These are phyloP conservation scores for Toxostoma redivivum DNA, from an alignment of 2,113 vertebrate species.

Conservation along the genomic window DNA sequence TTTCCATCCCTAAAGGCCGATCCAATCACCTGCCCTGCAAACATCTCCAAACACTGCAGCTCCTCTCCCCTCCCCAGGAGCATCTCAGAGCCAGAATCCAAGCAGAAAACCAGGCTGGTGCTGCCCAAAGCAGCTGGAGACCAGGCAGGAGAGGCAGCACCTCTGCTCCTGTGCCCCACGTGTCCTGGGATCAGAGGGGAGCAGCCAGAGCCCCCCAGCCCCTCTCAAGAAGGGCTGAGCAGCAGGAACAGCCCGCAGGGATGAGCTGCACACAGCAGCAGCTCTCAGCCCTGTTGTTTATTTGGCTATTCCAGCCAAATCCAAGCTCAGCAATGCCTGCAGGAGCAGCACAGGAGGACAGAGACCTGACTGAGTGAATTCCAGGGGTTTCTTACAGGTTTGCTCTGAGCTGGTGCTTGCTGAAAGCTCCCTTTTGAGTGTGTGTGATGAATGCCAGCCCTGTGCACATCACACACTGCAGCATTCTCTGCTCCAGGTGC, in stretches of 20 bases:
- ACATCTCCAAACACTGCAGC: not conserved
- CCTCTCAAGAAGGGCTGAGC: no score
- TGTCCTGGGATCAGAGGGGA: not conserved
- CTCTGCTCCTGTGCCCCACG: not conserved
- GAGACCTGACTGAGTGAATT: not conserved
- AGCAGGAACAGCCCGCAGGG: not conserved
- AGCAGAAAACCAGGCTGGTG: rapidly evolving
- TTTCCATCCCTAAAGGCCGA: not conserved
- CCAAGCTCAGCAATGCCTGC: no score
- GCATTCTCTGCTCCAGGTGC: not conserved
- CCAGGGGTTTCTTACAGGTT: not conserved
- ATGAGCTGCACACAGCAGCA: not conserved
- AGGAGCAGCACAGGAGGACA: not conserved
- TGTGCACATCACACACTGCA: not conserved
- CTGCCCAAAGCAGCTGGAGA: not conserved
- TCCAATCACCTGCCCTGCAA: not conserved
- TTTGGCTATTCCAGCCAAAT: not conserved
- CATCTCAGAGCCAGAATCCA: rapidly evolving
- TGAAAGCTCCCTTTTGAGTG: not conserved
- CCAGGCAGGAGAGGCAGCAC: not conserved
- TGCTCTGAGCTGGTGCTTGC: not conserved
- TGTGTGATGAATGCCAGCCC: not conserved
- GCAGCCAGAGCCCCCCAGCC: not conserved
- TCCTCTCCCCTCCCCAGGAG: not conserved
- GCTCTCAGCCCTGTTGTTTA: not conserved